These are phyloP conservation scores for Stigmatopora argus DNA, from an alignment of 2,113 vertebrate species.

Conservation along the genomic window DNA sequence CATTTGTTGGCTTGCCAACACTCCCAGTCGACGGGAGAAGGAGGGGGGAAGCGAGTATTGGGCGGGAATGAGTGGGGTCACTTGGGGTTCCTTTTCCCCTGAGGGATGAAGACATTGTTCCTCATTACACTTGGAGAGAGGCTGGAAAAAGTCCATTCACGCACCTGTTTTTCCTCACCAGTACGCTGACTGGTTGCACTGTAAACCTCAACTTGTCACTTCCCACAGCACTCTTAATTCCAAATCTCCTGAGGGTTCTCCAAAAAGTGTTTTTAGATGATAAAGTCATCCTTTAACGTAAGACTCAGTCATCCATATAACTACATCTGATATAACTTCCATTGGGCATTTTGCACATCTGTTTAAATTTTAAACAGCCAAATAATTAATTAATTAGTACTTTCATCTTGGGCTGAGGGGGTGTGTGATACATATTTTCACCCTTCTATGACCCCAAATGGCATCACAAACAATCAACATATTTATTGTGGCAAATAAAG, in stretches of 20 bases:
- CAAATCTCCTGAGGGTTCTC: not conserved
- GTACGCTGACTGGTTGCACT: constrained; percentile 36
- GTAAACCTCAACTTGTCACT: constrained; percentile 14
- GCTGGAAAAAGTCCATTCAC: constrained; percentile 52
- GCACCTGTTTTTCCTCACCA: constrained; percentile 59
- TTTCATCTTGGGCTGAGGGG: constrained; percentile 2
- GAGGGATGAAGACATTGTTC: constrained; percentile 62
- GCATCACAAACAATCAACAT: not conserved
- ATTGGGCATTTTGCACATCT: constrained; percentile 9
- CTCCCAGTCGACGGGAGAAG: constrained; percentile 24
- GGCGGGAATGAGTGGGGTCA: constrained; percentile 13
- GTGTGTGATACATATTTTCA: not conserved
- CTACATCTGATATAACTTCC: constrained; percentile 4
- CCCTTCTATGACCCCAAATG: not conserved
- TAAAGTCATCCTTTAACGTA: not conserved
- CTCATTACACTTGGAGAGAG: constrained; percentile 48
- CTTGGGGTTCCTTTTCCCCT: constrained; percentile 35
- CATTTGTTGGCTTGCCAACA: constrained; percentile 52
- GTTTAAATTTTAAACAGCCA: constrained; percentile 8
- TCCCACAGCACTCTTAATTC: not conserved
- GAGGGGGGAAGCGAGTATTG: not conserved
- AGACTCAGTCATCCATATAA: constrained; percentile 13
- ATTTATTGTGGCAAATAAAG: not conserved
- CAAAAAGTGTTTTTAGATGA: constrained; percentile 2
- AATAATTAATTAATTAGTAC: constrained; percentile 6